Evolutionary conservation across 2,888 invertebrate genomes (phyloP), one percentile per base, ranked within the genome.

Genomic region (Eumerus sabulonum): DNA sequence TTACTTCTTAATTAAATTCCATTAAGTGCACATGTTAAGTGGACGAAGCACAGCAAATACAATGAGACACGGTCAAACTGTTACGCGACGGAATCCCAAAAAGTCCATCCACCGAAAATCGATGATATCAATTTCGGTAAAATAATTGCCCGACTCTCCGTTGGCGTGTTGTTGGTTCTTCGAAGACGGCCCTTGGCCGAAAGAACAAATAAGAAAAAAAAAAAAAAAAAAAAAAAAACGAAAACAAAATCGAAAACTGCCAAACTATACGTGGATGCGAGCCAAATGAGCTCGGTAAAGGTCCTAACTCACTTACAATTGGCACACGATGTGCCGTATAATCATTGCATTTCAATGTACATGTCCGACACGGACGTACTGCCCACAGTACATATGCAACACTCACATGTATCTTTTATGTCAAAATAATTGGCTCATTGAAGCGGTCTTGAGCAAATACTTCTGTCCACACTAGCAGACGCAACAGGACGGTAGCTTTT

Each of bases 311-410:
- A 79, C 68, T 79, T 74, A 70, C 79, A 79, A 79, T 74, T 79
- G 79, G 79, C 79, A 79, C 79, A 79, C 79, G 73, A 79, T 79
- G 74, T 79, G 74, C 74, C 79, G 74, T 64, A 74, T 79, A 74
- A 79, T 74, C 79, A 70, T 70, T 74, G 68, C 68, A 79, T 79
- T 79, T 70, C 74, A 68, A 68, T 63, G 56, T 60, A 68, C 70
- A 74, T 59, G 79, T 72, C 72, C 72, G 56, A 77, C 67, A 53
- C 67, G 64, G 60, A 71, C 48, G 72, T 67, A 54, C 60, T 19
- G 2, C 38, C 13, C 54, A 36, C 18, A 4, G 54, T 68, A 73
- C 68, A 73, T 68, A 79, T 50, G 74, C 59, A 40, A 66, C 54
- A 59, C 44, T 14, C 64, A 64, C 54, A 64, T 56, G 79, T 74